phyloP scores from a whole-genome alignment of 2,888 invertebrate species.

The Chaitophorus viminalis region DNA sequence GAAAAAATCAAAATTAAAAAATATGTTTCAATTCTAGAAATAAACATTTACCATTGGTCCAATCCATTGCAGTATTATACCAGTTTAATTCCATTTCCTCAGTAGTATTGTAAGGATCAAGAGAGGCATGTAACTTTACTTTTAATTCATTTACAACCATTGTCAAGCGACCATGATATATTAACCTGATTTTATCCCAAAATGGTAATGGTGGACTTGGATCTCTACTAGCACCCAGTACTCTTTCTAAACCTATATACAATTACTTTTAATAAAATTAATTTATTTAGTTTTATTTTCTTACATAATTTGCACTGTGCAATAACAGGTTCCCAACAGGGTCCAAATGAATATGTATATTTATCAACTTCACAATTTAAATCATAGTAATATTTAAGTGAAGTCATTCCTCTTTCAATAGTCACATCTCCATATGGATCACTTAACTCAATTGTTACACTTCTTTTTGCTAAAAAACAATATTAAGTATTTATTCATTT shows the following conservation, averaged over 20 bases:
- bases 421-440: conserved; percentile 83
- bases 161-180: conserved; percentile 92
- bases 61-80: conserved; percentile 92
- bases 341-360: conserved; percentile 94
- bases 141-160: conserved; percentile 88
- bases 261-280: not conserved
- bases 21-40: not conserved
- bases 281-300: conserved; percentile 64
- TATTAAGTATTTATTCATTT: not conserved
- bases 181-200: conserved; percentile 95
- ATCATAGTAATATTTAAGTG: conserved; percentile 97
- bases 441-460: conserved; percentile 82
- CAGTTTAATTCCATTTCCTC: conserved; percentile 99
- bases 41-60: conserved; percentile 82
- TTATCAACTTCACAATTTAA: conserved; percentile 92
- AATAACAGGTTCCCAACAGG: conserved; percentile 98
- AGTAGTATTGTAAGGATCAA: conserved; percentile 98
- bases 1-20: conserved; percentile 64
- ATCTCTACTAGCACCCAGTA: conserved; percentile 86
- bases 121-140: conserved; percentile 91
- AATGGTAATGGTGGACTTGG: conserved; percentile 94
- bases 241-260: conserved; percentile 82
- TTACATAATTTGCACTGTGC: conserved; percentile 85
- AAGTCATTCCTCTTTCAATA: conserved; percentile 92
- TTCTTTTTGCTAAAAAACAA: conserved; percentile 74